Conservation (phyloP, 2,797 vertebrate genomes). For the Thunnus albacares region DNA sequence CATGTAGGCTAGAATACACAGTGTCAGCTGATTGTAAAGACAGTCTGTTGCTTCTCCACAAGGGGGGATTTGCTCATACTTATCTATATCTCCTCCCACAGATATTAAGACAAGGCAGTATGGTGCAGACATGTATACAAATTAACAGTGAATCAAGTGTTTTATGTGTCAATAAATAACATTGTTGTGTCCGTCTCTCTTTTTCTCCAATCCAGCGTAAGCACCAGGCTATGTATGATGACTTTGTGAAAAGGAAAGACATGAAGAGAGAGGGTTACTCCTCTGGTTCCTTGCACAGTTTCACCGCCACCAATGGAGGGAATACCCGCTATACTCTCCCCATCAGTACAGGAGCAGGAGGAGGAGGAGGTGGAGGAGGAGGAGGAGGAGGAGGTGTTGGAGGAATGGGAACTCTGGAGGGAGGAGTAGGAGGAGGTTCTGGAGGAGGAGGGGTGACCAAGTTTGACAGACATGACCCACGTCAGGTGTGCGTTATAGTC, state of each 20-base stretch:
- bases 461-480: conserved; percentile 87
- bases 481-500: conserved; percentile 76
- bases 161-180: conserved; percentile 20
- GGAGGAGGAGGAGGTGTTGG: conserved; percentile 68
- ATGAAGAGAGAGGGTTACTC: conserved; percentile 88
- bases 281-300: conserved; percentile 79
- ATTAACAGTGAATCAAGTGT: conserved; percentile 6
- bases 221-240: conserved; percentile 89
- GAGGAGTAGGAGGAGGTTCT: conserved; percentile 73
- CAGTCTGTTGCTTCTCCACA: conserved; percentile 56
- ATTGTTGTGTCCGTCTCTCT: conserved; percentile 16
- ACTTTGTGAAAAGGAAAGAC: conserved; percentile 90
- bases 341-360: conserved; percentile 61
- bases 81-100: background rate
- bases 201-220: conserved; percentile 80
- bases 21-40: conserved; percentile 24
- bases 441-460: conserved; percentile 80
- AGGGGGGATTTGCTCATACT: background rate
- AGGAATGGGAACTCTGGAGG: conserved; percentile 68
- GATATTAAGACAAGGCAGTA: background rate
- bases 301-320: conserved; percentile 75
- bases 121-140: background rate
- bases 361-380: conserved; percentile 63
- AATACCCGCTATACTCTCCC: conserved; percentile 72
- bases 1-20: background rate